Evolutionary conservation across 2,113 vertebrate species (phyloP).

Genomic region (Nyctereutes procyonoides): DNA sequence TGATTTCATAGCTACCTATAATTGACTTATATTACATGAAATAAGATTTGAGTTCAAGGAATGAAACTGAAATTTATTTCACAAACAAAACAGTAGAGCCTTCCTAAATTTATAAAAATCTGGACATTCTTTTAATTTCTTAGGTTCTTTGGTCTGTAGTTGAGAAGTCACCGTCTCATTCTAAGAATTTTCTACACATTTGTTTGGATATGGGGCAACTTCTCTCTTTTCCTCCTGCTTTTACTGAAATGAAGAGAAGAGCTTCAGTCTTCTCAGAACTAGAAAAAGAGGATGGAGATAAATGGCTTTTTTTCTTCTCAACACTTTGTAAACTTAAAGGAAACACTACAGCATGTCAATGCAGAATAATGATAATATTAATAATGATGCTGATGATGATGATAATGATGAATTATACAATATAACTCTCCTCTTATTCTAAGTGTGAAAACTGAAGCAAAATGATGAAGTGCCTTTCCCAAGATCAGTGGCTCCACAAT

Average conservation of each 20-base stretch:
- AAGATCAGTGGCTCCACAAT: slow-evolving; percentile 67
- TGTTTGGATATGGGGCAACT: neutral
- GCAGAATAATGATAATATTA: slow-evolving; percentile 73
- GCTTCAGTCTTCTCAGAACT: neutral
- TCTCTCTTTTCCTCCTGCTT: neutral
- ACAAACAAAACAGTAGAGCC: slow-evolving; percentile 18
- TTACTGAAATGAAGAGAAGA: neutral
- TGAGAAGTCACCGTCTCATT: neutral
- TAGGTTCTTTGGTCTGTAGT: neutral
- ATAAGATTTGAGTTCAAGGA: neutral
- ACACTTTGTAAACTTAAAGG: slow-evolving; percentile 69
- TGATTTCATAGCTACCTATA: neutral
- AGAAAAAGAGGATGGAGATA: neutral
- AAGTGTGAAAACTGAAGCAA: slow-evolving; percentile 69
- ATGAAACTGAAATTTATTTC: slow-evolving; percentile 29
- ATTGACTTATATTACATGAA: slow-evolving; percentile 24
- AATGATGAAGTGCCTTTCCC: slow-evolving; percentile 72
- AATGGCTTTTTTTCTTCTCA: slow-evolving; percentile 6
- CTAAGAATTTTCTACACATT: neutral
- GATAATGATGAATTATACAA: slow-evolving; percentile 69
- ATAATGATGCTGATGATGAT: slow-evolving; percentile 52
- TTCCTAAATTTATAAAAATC: neutral
- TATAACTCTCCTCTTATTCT: slow-evolving; percentile 71
- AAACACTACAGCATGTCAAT: slow-evolving; percentile 44
- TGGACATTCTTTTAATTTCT: slow-evolving; percentile 29